Percentiles rank a stretch among this genome's conserved stretches.
Evolutionary conservation across 2,113 vertebrate genomes (phyloP).

Genomic region (Morphnarchus princeps): DNA sequence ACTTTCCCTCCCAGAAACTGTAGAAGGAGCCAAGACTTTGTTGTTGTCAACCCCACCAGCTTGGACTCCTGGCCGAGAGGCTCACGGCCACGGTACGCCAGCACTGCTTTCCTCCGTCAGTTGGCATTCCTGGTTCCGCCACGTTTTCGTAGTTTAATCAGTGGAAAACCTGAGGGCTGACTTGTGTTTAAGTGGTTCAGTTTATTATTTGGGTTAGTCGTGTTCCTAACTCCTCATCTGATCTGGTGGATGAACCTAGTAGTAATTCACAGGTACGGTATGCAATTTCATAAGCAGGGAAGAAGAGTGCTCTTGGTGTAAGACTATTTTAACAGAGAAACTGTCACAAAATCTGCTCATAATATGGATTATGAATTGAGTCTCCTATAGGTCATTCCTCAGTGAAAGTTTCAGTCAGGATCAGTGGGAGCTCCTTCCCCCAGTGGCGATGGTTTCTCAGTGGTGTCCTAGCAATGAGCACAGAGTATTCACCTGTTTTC

Average conservation of each 20-base stretch:
- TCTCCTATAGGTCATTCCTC: neutral
- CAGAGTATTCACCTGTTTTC: neutral
- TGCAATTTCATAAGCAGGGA: neutral
- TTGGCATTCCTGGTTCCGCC: neutral
- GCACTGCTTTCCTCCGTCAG: neutral
- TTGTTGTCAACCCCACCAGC: neutral
- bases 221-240: neutral
- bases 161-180: neutral
- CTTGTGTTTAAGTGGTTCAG: neutral
- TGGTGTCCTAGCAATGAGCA: neutral
- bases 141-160: neutral
- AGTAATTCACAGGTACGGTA: neutral
- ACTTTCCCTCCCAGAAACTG: neutral
- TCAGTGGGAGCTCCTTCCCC: neutral
- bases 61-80: neutral
- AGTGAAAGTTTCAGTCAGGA: neutral
- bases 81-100: rapidly evolving
- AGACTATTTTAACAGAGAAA: neutral
- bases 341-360: neutral
- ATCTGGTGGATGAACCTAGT: neutral
- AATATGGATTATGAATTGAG: neutral
- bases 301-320: neutral
- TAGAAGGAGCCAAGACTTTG: neutral
- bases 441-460: neutral
- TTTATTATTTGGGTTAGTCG: neutral